These are phyloP conservation scores for Drosophila saltans DNA, from an alignment of 1,140 invertebrate species.

Conservation along the genomic window DNA sequence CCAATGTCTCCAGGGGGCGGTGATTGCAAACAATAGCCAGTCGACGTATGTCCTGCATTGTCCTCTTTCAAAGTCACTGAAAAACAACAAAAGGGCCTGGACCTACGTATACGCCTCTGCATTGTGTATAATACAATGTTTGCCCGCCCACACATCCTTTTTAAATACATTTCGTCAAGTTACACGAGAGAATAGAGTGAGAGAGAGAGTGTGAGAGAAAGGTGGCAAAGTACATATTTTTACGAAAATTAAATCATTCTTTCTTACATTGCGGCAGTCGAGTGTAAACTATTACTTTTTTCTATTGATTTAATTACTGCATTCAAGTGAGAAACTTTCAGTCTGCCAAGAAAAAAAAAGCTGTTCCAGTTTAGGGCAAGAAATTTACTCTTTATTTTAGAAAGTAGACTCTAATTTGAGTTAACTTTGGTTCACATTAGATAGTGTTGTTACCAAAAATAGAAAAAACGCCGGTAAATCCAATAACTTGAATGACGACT, in stretches of 20 bases:
- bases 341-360: no score
- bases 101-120: slow-evolving; percentile 26
- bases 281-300: background rate
- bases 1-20: slow-evolving; percentile 5
- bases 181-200: background rate
- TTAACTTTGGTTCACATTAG: no score
- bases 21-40: slow-evolving; percentile 12
- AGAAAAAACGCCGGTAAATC: no score
- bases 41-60: background rate
- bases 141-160: slow-evolving; percentile 20
- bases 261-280: background rate
- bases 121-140: background rate
- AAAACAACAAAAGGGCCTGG: slow-evolving; percentile 17
- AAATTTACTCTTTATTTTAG: background rate
- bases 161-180: slow-evolving; percentile 32
- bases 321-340: background rate
- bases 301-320: background rate
- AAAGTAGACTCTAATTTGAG: background rate
- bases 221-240: background rate
- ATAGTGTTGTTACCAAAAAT: no score
- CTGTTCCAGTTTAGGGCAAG: no score
- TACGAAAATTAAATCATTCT: background rate
- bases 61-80: slow-evolving; percentile 6
- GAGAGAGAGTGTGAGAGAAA: background rate
- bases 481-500: no score